Percentiles rank a stretch among this genome's conserved stretches.
phyloP scores from a whole-genome alignment of 2,797 vertebrate species.

The Alca torda region DNA sequence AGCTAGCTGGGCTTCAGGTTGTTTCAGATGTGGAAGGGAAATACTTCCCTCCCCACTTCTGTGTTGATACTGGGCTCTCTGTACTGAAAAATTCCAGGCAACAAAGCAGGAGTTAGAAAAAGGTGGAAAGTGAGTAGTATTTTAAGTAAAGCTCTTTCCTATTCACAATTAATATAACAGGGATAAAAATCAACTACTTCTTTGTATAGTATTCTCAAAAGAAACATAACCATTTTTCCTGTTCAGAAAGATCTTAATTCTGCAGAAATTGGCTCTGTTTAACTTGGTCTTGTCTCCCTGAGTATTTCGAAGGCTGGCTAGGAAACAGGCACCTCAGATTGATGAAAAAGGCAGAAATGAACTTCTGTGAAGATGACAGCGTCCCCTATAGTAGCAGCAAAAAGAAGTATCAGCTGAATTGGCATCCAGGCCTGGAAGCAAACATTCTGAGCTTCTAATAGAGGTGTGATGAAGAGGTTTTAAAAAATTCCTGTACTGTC shows the following conservation, averaged over 20 bases:
- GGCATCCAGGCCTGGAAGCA: background rate
- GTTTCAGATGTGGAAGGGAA: background rate
- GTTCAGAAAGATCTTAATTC: background rate
- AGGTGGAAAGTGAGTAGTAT: background rate
- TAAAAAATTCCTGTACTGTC: background rate
- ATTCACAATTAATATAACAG: background rate
- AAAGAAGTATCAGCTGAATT: background rate
- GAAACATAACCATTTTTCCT: background rate
- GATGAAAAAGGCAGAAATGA: background rate
- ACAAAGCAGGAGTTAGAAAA: background rate
- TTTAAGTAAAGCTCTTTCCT: background rate
- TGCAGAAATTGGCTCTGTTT: background rate
- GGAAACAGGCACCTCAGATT: background rate
- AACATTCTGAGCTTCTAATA: background rate
- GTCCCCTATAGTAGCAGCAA: background rate
- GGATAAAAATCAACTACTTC: background rate
- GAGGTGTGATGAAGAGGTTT: background rate
- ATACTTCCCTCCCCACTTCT: background rate
- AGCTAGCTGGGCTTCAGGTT: background rate
- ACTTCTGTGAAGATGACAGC: background rate
- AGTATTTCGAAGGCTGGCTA: background rate
- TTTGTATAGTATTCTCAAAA: background rate
- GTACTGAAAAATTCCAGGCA: background rate
- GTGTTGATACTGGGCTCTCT: background rate
- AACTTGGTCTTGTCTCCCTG: background rate